phyloP scores from a whole-genome alignment of 2,113 vertebrate species.

The Sciurus niger region DNA sequence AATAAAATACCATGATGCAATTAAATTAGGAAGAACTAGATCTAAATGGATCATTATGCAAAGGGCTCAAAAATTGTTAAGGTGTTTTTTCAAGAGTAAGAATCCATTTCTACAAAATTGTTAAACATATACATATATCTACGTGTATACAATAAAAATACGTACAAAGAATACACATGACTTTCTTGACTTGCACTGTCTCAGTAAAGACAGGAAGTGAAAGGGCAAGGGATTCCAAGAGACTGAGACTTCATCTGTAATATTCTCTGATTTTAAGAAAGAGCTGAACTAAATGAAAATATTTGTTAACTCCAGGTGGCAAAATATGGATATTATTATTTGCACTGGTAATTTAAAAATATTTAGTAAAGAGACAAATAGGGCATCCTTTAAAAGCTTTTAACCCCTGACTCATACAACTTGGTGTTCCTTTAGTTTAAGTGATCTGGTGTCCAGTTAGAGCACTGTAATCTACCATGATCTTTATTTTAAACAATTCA shows the following conservation, averaged over 20 bases:
- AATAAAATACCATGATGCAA: slow-evolving; percentile 49
- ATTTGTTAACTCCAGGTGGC: neutral
- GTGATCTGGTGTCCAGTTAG: neutral
- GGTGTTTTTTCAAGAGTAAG: slow-evolving; percentile 37
- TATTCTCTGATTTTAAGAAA: slow-evolving; percentile 32
- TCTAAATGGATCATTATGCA: slow-evolving; percentile 39
- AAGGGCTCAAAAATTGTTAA: neutral
- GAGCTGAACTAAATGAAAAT: neutral
- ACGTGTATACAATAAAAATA: neutral
- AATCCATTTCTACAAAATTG: neutral
- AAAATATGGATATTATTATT: slow-evolving; percentile 1
- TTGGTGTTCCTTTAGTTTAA: neutral
- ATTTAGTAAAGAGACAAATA: neutral
- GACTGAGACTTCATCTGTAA: neutral
- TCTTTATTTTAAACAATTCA: neutral
- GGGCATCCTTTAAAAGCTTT: neutral
- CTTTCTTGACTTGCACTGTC: neutral
- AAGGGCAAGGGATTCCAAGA: neutral
- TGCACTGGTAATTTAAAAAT: slow-evolving; percentile 33
- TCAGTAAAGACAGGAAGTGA: neutral
- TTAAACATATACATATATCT: neutral
- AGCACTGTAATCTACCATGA: neutral
- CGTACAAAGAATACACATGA: neutral
- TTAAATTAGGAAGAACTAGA: slow-evolving; percentile 38
- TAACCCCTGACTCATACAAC: neutral